Conservation (phyloP, 2,113 vertebrate species). For the Propithecus coquereli region DNA sequence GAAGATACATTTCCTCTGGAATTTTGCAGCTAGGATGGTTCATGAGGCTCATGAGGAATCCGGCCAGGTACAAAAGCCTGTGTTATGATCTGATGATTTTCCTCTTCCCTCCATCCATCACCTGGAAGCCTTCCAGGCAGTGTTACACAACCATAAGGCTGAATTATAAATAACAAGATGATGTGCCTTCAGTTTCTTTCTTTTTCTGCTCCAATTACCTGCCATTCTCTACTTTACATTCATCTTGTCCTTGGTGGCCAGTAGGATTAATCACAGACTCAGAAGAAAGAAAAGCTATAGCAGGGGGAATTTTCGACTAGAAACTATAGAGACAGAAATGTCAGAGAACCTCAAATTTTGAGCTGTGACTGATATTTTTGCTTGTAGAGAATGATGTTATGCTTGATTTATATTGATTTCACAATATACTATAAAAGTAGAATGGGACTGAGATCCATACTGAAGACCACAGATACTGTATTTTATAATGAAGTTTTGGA, state of each 20-base stretch:
- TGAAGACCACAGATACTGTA: not conserved
- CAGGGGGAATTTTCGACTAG: not conserved
- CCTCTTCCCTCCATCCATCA: not conserved
- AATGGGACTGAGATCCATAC: not conserved
- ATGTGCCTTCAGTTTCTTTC: not conserved
- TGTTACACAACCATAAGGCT: not conserved
- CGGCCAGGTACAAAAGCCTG: too few species aligned
- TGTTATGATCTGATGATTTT: not conserved
- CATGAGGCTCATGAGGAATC: not conserved
- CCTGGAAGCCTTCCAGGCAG: not conserved
- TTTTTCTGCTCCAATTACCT: constrained; percentile 2
- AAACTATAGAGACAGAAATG: not conserved
- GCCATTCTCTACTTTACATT: not conserved
- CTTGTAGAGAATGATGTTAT: not conserved
- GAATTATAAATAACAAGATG: not conserved
- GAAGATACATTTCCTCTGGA: not conserved
- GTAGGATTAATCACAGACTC: constrained; percentile 5
- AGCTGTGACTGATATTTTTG: not conserved
- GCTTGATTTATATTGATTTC: constrained; percentile 45
- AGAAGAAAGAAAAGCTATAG: constrained; percentile 11
- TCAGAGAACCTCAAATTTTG: constrained; percentile 24
- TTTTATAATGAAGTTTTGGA: too few species aligned
- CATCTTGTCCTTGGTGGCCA: not conserved
- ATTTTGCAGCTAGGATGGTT: not conserved
- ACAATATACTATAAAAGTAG: constrained; percentile 12